Conservation (phyloP, 1,140 invertebrate species). For the Triops longicaudatus region DNA sequence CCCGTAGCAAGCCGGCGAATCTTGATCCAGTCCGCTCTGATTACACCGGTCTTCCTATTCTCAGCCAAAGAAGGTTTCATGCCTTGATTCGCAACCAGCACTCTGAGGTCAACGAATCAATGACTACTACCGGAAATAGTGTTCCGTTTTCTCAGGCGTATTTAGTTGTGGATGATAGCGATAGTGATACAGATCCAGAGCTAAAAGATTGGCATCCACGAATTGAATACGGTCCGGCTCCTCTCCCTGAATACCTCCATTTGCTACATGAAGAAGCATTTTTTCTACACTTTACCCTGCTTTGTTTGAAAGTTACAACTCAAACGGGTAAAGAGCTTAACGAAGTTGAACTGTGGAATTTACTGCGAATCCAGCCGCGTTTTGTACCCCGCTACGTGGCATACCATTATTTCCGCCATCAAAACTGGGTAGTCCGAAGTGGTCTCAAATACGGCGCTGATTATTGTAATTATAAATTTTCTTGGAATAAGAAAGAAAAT, state of each 20-base stretch:
- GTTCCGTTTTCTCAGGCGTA: neutral
- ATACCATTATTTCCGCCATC: neutral
- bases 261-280: neutral
- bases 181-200: neutral
- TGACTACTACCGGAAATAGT: neutral
- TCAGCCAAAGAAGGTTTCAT: neutral
- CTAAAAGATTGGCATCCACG: neutral
- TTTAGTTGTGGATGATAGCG: neutral
- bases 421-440: neutral
- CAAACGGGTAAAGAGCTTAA: neutral
- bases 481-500: neutral
- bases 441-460: neutral
- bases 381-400: neutral
- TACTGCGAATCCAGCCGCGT: neutral
- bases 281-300: neutral
- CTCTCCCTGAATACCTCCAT: neutral
- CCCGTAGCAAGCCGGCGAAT: neutral
- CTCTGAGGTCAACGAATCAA: neutral
- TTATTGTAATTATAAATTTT: neutral
- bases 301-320: neutral
- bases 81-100: conserved; percentile 1
- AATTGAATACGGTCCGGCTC: neutral
- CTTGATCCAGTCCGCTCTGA: neutral
- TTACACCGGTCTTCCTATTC: neutral
- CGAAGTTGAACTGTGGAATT: neutral